A percentile compares a stretch with the other conserved stretches of the same genome.
phyloP scores from a whole-genome alignment of 2,797 vertebrate species.

The Pygocentrus nattereri region DNA sequence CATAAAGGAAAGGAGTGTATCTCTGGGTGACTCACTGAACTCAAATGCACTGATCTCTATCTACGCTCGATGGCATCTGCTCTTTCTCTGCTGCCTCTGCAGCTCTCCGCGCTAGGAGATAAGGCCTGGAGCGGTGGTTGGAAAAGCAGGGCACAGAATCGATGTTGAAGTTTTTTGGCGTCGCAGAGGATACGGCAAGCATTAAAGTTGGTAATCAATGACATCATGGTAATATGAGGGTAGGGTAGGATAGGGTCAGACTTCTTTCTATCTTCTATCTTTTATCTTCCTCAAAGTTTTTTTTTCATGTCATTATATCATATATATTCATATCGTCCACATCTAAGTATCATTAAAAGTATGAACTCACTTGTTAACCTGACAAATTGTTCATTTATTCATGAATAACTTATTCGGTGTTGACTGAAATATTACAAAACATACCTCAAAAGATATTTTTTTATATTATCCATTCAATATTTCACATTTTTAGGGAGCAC shows the following conservation, averaged over 20 bases:
- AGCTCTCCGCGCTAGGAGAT: conserved; percentile 3
- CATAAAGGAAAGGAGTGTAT: conserved; percentile 72
- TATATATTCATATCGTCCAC: background rate
- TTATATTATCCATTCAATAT: too few species aligned
- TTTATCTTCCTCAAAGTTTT: too few species aligned
- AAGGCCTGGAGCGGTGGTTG: background rate
- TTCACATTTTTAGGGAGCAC: too few species aligned
- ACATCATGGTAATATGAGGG: conserved; percentile 4
- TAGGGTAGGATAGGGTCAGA: background rate
- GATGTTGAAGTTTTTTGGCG: background rate
- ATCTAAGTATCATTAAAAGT: background rate
- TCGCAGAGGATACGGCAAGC: background rate
- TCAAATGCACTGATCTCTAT: conserved; percentile 65
- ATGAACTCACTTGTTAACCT: background rate
- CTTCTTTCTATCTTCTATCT: background rate
- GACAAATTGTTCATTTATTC: too few species aligned
- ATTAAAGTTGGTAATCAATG: conserved; percentile 6
- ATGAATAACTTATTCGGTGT: too few species aligned
- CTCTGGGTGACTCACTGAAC: conserved; percentile 71
- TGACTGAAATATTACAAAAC: too few species aligned
- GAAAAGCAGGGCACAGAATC: background rate
- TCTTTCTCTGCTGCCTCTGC: conserved; percentile 42
- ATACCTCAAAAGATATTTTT: too few species aligned
- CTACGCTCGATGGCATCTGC: conserved; percentile 55
- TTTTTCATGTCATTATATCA: background rate